Base-by-base conservation (phyloP, 2,113 vertebrate species). In the Rhizomys pruinosus region DNA sequence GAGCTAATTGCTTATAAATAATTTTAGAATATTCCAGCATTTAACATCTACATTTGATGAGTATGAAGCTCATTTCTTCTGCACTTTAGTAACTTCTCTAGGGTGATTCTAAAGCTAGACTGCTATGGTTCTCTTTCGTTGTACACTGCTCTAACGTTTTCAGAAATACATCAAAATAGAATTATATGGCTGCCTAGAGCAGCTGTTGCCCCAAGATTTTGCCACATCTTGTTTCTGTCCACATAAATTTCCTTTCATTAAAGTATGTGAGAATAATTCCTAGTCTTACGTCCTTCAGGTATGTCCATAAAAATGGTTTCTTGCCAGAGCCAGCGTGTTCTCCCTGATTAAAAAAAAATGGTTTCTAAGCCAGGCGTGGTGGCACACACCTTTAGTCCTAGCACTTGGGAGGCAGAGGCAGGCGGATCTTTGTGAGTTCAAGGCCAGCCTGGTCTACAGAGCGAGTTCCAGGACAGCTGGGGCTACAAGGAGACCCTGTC, bases 261-360 rank as follows among this genome's bases (percentile, higher is more conserved):
- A 81, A 64, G 34, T 25, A 73, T 86, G 86, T 92, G 81, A 52
- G 37, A 86, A 76, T 3, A 87, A 15, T 59, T 92, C 22, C 34
- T 20, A 63, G 17, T 22, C 39, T 68, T 93, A 71, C 1, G 55
- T 77, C 13, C 89, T 94, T 89, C 11, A 63, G 1, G 1, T 74
- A 39, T 68, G 5, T n/a, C 74, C 22, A 87, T 19, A 87, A 80
- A 96, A 84, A 82, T 95, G 1, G 87, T 93, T 94, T 94, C 25
- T 25, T 10, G n/a, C n/a, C n/a, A n/a, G n/a, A n/a, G n/a, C n/a
- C n/a, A n/a, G n/a, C n/a, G n/a, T n/a, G n/a, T n/a, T n/a, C n/a
- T n/a, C n/a, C n/a, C n/a, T n/a, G n/a, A n/a, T n/a, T n/a, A n/a
- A n/a, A n/a, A n/a, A n/a, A n/a, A n/a, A n/a, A n/a, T n/a, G n/a